Conservation (phyloP, 2,797 vertebrate genomes). For the Telmatherina bonti region DNA sequence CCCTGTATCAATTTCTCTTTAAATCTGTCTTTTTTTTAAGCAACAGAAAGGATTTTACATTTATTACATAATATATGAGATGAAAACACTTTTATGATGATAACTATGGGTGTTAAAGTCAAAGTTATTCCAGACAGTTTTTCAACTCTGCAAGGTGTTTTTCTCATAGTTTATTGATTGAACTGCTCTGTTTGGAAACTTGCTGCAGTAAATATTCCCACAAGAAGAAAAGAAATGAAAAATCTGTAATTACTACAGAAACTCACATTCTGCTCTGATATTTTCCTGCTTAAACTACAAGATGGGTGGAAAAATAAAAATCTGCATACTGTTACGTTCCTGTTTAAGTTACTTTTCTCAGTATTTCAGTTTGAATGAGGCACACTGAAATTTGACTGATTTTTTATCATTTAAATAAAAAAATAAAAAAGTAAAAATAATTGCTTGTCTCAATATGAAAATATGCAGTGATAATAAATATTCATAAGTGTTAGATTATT, state of each 20-base stretch:
- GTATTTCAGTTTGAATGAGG: not conserved
- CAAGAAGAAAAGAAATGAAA: not conserved
- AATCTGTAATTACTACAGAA: not conserved
- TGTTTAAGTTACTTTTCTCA: not conserved
- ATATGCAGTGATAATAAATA: conserved; percentile 7
- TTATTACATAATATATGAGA: conserved; percentile 23
- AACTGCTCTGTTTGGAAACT: conserved; percentile 1
- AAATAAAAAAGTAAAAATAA: too few relatives aligned
- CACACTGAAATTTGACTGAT: not conserved
- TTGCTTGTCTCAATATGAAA: too few relatives aligned
- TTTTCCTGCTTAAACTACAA: not conserved
- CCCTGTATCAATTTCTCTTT: conserved; percentile 26
- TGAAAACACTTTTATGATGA: not conserved
- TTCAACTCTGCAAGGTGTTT: not conserved
- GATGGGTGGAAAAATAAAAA: not conserved
- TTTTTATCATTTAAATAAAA: conserved; percentile 1
- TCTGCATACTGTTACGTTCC: not conserved
- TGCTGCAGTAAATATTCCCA: conserved; percentile 1
- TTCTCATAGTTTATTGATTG: not conserved
- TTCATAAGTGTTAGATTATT: conserved; percentile 28
- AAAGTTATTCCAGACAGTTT: not conserved
- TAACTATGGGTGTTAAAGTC: not conserved
- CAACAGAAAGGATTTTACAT: not conserved
- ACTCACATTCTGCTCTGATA: not conserved
- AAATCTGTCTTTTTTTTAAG: conserved; percentile 24